Base-by-base conservation (phyloP, 2,888 invertebrate species). In the Stegophylla sp. region DNA sequence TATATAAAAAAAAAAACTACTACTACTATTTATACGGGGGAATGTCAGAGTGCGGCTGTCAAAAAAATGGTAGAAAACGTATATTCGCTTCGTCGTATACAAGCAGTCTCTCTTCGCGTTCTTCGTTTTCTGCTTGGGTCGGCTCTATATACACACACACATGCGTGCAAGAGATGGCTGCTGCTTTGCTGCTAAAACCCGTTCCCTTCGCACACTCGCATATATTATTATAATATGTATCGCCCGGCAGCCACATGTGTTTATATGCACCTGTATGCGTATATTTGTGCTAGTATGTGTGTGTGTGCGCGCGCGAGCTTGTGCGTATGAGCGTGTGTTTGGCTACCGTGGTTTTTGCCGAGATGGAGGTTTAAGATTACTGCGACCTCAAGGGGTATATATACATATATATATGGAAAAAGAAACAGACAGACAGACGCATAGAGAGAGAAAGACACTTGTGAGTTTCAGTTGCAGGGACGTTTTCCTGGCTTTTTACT, bases 51-150 rank as follows among this genome's bases (percentile, higher is more conserved):
- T 51, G 61, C 51, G 66, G 75, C 75, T 76, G 75, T 76, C 75
- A 41, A 76, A 76, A 76, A 76, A 76, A 76, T 66, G 53, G 66
- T 66, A 64, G 53, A 64, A 76, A 64, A 74, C 45, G 74, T 63
- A 74, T 63, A 48, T 51, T 51, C 41, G n/a, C 71, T 66, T 26
- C 59, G 43, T 15, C 51, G 51, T 15, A n/a, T 3, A 15, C 43
- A 43, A 10, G 3, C 56, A 34, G 23, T 56, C 34, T 69, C 69
- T 26, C 15, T 53, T 43, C 71, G 20, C n/a, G 28, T 28, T 12
- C 53, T 56, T 56, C 59, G 43, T 73, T 12, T 45, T 59, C 26
- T 59, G 12, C 59, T 59, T 56, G 7, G n/a, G n/a, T 20, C 10
- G 23, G 12, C 20, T 9, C 1, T 12, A 1, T 20, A 10, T 15